These are phyloP conservation scores for Loriculus beryllinus DNA, from an alignment of 2,797 vertebrate species.

Conservation along the genomic window DNA sequence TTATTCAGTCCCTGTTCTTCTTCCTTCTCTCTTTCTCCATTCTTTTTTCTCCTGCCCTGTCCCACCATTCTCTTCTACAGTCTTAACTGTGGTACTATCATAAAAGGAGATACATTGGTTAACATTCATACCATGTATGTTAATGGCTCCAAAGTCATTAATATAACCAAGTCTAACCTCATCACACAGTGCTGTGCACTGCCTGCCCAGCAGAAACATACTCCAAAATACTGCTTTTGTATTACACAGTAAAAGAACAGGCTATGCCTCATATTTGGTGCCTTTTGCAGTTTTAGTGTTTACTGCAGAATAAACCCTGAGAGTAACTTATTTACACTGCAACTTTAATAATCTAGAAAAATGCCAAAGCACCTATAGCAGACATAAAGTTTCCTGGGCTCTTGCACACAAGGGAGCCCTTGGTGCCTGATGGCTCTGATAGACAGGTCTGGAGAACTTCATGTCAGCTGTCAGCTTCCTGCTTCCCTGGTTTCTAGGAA, in stretches of 20 bases:
- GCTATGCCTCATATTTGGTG: not conserved
- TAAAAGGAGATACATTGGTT: not conserved
- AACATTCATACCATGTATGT: not conserved
- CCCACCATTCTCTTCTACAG: not conserved
- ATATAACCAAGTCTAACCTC: not conserved
- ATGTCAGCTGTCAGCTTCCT: not conserved
- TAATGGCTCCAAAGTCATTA: not conserved
- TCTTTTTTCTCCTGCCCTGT: not conserved
- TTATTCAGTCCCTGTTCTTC: not conserved
- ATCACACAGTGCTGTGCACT: not conserved
- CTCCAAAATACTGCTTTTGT: not conserved
- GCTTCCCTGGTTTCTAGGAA: not conserved
- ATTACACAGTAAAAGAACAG: not conserved
- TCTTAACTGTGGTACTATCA: not conserved
- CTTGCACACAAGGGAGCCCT: not conserved
- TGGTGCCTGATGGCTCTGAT: accelerated
- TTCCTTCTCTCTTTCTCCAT: not conserved
- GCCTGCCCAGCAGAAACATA: not conserved
- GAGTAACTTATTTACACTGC: not conserved
- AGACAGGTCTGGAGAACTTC: not conserved
- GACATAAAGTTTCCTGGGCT: not conserved
- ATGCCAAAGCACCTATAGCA: not conserved
- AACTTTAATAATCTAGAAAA: not conserved
- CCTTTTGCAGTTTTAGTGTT: not conserved
- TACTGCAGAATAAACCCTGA: not conserved